Evolutionary conservation across 1,140 invertebrate genomes (phyloP).

Genomic region (Bilobella aurantiaca): DNA sequence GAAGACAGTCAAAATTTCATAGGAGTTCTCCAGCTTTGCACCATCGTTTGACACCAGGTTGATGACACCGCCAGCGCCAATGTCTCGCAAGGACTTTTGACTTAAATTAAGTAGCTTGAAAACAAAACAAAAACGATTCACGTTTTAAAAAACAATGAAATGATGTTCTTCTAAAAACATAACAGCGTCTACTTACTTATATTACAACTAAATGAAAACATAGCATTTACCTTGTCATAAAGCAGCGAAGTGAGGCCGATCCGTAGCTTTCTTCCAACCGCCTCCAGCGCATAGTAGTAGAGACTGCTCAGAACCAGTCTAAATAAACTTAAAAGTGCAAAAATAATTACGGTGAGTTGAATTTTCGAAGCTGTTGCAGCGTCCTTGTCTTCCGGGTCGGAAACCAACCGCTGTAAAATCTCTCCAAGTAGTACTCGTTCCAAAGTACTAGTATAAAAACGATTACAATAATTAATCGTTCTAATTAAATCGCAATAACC

Average conservation of each 20-base stretch:
- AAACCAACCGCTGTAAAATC: not conserved
- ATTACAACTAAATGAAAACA: not conserved
- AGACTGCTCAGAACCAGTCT: not conserved
- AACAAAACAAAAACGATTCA: not conserved
- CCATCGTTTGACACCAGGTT: not conserved
- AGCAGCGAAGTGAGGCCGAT: not conserved
- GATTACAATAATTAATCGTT: no score
- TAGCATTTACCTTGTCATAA: not conserved
- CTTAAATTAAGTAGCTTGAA: not conserved
- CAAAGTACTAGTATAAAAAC: not conserved
- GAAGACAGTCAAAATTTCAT: constrained; percentile 1
- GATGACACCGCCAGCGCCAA: not conserved
- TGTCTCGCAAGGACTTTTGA: not conserved
- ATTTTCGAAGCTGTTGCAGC: not conserved
- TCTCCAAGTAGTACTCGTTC: not conserved
- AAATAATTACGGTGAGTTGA: not conserved
- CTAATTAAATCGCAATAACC: no score
- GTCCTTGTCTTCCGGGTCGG: not conserved
- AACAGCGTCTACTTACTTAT: not conserved
- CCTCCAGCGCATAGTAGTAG: not conserved
- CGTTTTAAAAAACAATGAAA: not conserved
- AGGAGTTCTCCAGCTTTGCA: not conserved
- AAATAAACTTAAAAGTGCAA: not conserved
- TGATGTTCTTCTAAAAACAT: not conserved
- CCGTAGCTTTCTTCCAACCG: not conserved